These are phyloP conservation scores for Lacerta bilineata DNA, from an alignment of 2,797 vertebrate species.

Conservation along the genomic window DNA sequence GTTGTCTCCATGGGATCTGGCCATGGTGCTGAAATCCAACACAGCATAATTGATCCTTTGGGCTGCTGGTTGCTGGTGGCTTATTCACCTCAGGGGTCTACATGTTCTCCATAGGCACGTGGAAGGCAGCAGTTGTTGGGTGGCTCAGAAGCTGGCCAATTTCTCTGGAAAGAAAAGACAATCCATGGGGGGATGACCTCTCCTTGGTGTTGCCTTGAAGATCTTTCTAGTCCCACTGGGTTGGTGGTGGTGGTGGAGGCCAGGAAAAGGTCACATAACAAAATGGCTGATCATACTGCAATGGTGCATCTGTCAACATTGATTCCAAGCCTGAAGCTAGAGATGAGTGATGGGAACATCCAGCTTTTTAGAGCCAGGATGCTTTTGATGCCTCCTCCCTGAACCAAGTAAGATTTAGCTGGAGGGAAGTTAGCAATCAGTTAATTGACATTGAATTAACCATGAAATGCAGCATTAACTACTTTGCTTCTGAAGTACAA, in stretches of 20 bases:
- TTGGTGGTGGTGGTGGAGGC: conserved; percentile 49
- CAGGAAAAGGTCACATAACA: conserved; percentile 82
- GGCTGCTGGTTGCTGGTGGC: neutral
- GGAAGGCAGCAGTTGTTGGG: fast-evolving
- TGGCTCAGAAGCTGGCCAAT: fast-evolving
- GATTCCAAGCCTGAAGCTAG: conserved; percentile 90
- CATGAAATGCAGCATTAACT: conserved; percentile 94
- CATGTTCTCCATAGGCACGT: neutral
- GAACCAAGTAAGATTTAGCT: conserved; percentile 90
- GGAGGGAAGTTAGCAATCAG: conserved; percentile 97
- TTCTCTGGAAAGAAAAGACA: neutral
- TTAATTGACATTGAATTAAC: conserved; percentile 99
- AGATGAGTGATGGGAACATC: conserved; percentile 97
- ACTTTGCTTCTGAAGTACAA: conserved; percentile 86
- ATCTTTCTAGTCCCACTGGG: conserved; percentile 14
- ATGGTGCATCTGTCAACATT: conserved; percentile 95
- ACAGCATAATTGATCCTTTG: neutral
- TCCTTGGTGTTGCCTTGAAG: fast-evolving
- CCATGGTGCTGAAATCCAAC: conserved; percentile 72
- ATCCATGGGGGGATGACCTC: fast-evolving
- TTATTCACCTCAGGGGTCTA: neutral
- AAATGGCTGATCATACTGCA: conserved; percentile 95
- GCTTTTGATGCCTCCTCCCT: conserved; percentile 93
- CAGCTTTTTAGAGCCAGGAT: conserved; percentile 94
- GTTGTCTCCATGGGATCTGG: conserved; percentile 53